Percentiles rank a stretch among this genome's conserved stretches.
Conservation (phyloP, 2,888 invertebrate species). For the Rhogogaster chlorosoma region DNA sequence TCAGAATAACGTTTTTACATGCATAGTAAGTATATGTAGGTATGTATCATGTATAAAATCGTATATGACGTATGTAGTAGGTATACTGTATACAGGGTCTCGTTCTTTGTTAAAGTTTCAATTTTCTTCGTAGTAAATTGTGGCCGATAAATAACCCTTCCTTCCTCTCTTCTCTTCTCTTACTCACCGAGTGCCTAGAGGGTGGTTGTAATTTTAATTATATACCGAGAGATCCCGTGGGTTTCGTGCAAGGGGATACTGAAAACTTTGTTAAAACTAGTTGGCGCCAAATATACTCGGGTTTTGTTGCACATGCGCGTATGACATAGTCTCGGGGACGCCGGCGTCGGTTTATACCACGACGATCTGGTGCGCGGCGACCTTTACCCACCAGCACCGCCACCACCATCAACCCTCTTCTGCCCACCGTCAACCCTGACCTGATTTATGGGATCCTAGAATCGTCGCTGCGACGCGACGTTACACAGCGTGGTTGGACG, state of each 20-base stretch:
- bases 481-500: conserved; percentile 63
- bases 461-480: conserved; percentile 75
- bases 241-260: background rate
- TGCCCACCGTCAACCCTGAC: conserved; percentile 77
- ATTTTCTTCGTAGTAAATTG: conserved; percentile 18
- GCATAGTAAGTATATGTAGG: background rate
- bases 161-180: background rate
- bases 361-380: conserved; percentile 42
- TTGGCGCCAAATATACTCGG: conserved; percentile 41
- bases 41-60: too few relatives aligned
- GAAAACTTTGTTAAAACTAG: conserved; percentile 34
- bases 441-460: conserved; percentile 83
- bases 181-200: background rate
- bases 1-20: background rate
- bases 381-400: conserved; percentile 60
- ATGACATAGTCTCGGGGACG: background rate
- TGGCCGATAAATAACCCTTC: conserved; percentile 10
- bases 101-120: background rate
- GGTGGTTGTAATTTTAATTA: conserved; percentile 36
- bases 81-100: background rate
- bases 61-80: too few relatives aligned
- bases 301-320: conserved; percentile 12
- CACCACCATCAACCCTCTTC: conserved; percentile 59
- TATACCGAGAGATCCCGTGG: background rate
- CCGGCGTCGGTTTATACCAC: conserved; percentile 23